These are phyloP conservation scores for Vultur gryphus DNA, from an alignment of 2,797 vertebrate species.

Conservation along the genomic window DNA sequence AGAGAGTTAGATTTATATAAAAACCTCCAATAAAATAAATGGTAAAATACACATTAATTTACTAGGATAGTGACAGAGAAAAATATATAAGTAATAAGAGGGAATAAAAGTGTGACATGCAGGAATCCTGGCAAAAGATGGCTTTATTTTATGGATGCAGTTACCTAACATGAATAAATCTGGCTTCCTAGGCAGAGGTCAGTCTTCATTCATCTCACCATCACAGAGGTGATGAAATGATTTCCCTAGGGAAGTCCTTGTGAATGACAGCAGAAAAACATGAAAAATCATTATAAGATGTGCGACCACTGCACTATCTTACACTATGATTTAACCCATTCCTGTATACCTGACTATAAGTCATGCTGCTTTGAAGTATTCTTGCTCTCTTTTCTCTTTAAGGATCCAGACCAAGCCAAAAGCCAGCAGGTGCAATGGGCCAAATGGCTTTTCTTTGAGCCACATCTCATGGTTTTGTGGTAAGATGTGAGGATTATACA, in stretches of 20 bases:
- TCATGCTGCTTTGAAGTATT: not conserved
- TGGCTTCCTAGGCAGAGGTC: slow-evolving; percentile 7
- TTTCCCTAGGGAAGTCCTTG: slow-evolving; percentile 16
- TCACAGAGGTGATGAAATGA: not conserved
- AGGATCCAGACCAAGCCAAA: not conserved
- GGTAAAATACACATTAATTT: not conserved
- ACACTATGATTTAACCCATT: not conserved
- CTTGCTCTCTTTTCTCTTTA: not conserved
- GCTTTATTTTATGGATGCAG: not conserved
- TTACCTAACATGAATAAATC: slow-evolving; percentile 14
- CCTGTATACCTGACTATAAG: rapidly evolving
- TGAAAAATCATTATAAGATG: slow-evolving; percentile 9
- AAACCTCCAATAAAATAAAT: not conserved
- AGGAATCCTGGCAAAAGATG: not conserved
- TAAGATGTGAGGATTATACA: not conserved
- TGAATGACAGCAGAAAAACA: not conserved
- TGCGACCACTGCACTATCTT: not conserved
- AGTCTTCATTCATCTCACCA: slow-evolving; percentile 4
- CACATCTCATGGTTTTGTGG: not conserved
- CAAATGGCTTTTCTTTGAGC: not conserved
- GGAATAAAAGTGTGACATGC: not conserved
- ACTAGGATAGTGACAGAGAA: not conserved
- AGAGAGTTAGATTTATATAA: not conserved
- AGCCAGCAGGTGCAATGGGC: not conserved
- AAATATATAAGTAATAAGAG: not conserved